Evolutionary conservation across 2,113 vertebrate genomes (phyloP).

Genomic region (Apeltes quadracus): DNA sequence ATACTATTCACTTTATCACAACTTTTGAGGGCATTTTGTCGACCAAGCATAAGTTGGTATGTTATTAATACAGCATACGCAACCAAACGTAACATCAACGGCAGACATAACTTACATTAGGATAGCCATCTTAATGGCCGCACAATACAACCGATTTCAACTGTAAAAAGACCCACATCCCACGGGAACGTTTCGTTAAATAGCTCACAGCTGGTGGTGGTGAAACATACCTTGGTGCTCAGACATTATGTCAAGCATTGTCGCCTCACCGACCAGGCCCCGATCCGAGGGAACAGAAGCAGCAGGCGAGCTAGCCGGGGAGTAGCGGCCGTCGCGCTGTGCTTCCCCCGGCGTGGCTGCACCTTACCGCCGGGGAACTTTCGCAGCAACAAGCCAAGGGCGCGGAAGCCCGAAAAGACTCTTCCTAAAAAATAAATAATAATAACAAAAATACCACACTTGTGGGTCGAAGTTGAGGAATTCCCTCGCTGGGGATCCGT

Average conservation of each 20-base stretch:
- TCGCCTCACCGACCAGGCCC: slow-evolving; percentile 78
- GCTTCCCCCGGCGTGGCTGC: slow-evolving; percentile 75
- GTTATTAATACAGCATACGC: slow-evolving; percentile 50
- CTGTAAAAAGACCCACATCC: not conserved
- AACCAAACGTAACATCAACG: slow-evolving; percentile 41
- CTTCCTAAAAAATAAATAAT: slow-evolving; percentile 6
- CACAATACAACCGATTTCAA: slow-evolving; percentile 25
- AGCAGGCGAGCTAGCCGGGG: slow-evolving; percentile 71
- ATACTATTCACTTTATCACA: not conserved
- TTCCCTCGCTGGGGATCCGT: slow-evolving; percentile 12
- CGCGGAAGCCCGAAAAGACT: not conserved
- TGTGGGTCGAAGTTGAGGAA: not conserved
- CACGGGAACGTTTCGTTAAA: not conserved
- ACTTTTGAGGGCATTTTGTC: slow-evolving; percentile 7
- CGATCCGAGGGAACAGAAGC: slow-evolving; percentile 61
- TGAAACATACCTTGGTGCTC: slow-evolving; percentile 83
- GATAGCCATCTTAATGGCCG: slow-evolving; percentile 9
- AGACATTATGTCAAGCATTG: slow-evolving; percentile 87
- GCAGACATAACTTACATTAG: slow-evolving; percentile 33
- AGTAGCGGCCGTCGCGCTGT: slow-evolving; percentile 67
- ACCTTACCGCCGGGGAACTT: slow-evolving; percentile 56
- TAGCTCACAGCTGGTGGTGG: rapidly evolving
- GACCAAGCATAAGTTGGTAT: not conserved
- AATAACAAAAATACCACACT: slow-evolving; percentile 2
- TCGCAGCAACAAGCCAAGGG: slow-evolving; percentile 31